Evolutionary conservation across 2,113 vertebrate species (phyloP), one percentile per base, ranked within the genome.

Genomic region (Motacilla tschutschensis): DNA sequence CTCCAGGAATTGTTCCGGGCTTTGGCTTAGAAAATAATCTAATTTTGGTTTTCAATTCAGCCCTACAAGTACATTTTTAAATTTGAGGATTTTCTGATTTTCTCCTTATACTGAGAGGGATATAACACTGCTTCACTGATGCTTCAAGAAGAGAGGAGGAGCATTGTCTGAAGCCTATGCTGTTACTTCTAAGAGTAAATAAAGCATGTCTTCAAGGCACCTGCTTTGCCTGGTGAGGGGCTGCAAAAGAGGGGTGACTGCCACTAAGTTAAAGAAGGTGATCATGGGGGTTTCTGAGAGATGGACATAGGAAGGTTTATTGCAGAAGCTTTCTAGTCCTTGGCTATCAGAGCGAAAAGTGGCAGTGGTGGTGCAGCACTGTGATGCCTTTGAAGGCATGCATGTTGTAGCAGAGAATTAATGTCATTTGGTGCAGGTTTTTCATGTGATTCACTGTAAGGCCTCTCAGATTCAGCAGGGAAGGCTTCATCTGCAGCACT

Each of bases 271-370:
- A 33, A 82, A 82, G 35, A 50, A 79, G 11, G 25, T n/a, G 24
- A 21, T 63, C 14, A 13, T 0, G 0, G 22, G 20, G 8, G 17
- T 44, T 88, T 79, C 19, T 59, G 51, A 82, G 31, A 28, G 20
- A 29, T 9, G 20, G 28, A 4, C 2, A 1, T 17, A 14, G 8
- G 17, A 44, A 83, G 7, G 2, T 38, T 82, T 88, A 7, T 24
- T 48, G 25, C 35, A 79, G 50, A 58, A 12, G 8, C 14, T 60
- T 53, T 22, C 36, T 35, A 29, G 17, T 55, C 40, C 47, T 66
- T 26, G 44, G 12, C 43, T 79, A 12, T 26, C 3, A 3, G 17
- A 76, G 15, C 15, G 65, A 78, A 54, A 86, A 17, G 20, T n/a
- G 24, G 9, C 36, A 43, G 14, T 26, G 14, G 18, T 63, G 18